Conservation (phyloP, 2,113 vertebrate genomes). For the Otolemur garnettii region DNA sequence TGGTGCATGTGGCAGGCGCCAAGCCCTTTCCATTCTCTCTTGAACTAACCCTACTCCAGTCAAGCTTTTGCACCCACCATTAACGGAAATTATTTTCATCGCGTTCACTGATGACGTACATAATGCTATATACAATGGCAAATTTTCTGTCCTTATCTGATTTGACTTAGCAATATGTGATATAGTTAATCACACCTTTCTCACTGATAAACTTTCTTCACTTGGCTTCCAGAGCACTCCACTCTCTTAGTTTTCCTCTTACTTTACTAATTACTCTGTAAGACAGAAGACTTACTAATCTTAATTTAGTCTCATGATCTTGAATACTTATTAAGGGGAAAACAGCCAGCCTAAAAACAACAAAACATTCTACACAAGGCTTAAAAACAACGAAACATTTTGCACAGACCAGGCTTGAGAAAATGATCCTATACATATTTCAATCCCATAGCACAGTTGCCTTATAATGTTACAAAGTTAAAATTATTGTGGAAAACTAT, state of each 20-base stretch:
- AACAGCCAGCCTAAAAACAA: neutral
- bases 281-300: neutral
- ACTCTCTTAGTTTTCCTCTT: neutral
- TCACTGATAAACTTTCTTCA: neutral
- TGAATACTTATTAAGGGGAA: conserved; percentile 34
- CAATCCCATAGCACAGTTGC: neutral
- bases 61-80: neutral
- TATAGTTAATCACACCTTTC: neutral
- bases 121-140: neutral
- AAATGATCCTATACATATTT: neutral
- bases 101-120: neutral
- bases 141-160: neutral
- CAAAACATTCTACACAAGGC: too few species aligned
- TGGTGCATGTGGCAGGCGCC: too few species aligned
- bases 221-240: neutral
- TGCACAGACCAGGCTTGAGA: neutral
- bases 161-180: neutral
- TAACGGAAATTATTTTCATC: neutral
- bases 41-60: neutral
- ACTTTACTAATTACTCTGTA: neutral
- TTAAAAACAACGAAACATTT: neutral
- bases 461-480: neutral
- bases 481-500: conserved; percentile 23
- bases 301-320: neutral
- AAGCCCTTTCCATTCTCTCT: neutral